These are phyloP conservation scores for Addax nasomaculatus DNA, from an alignment of 2,113 vertebrate species.

Conservation along the genomic window DNA sequence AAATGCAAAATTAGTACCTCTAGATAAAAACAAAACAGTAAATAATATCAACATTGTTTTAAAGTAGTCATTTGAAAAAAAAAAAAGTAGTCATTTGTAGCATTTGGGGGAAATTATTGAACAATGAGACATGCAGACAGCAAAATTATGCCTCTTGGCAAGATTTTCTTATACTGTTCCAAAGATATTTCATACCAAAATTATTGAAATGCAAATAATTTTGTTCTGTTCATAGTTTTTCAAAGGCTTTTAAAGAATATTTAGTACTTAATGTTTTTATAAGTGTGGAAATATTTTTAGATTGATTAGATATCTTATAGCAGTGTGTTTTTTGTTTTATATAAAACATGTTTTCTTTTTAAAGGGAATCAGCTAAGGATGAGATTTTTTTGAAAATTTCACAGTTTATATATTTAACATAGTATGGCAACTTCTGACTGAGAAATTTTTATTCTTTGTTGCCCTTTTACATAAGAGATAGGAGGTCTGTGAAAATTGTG, in stretches of 20 bases:
- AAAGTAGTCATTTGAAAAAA: not conserved
- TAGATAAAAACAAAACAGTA: not conserved
- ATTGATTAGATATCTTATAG: not conserved
- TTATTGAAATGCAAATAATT: slow-evolving; percentile 6
- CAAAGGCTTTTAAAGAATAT: slow-evolving; percentile 25
- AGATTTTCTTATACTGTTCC: slow-evolving; percentile 10
- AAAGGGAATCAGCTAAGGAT: not conserved
- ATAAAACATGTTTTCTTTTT: not conserved
- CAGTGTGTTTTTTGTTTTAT: not conserved
- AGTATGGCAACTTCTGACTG: slow-evolving; percentile 19
- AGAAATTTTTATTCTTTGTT: not conserved
- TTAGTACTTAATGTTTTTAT: slow-evolving; percentile 8
- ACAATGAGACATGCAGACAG: not conserved
- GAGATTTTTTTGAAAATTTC: slow-evolving; percentile 9
- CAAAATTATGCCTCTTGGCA: slow-evolving; percentile 18
- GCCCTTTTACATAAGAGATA: not conserved
- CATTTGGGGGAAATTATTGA: slow-evolving; percentile 7
- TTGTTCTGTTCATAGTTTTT: slow-evolving; percentile 16
- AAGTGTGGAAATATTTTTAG: not conserved
- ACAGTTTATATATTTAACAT: not conserved
- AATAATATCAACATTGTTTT: slow-evolving; percentile 35
- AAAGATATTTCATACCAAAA: slow-evolving; percentile 42
- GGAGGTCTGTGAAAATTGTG: not conserved
- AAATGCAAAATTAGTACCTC: slow-evolving; percentile 36
- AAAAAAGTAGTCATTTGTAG: slow-evolving; percentile 10